Percentiles rank a stretch among this genome's conserved stretches.
Conservation (phyloP, 2,113 vertebrate species). For the Sinocyclocheilus anshuiensis region DNA sequence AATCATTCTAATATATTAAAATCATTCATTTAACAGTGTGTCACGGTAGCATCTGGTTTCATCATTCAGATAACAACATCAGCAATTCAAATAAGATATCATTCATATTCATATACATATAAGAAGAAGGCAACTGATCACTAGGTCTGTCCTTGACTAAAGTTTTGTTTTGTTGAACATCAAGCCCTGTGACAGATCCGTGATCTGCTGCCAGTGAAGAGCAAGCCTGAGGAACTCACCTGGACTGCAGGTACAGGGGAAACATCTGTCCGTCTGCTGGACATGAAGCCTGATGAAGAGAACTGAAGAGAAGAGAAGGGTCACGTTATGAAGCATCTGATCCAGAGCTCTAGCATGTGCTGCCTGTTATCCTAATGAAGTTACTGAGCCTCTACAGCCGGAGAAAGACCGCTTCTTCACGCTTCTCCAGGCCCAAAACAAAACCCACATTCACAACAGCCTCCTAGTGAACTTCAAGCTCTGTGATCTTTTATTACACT, state of each 20-base stretch:
- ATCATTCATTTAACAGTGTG: not conserved
- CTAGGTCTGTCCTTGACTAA: not conserved
- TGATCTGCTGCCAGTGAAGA: not conserved
- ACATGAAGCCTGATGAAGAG: conserved; percentile 41
- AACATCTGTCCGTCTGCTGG: conserved; percentile 71
- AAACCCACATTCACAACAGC: conserved; percentile 41
- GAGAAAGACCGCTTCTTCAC: conserved; percentile 46
- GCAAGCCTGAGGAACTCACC: not conserved
- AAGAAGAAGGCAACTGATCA: not conserved
- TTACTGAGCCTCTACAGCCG: conserved; percentile 62
- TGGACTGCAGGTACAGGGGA: conserved; percentile 48
- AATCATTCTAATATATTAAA: not conserved
- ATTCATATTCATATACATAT: no score
- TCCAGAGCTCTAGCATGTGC: conserved; percentile 70
- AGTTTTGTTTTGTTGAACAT: no score
- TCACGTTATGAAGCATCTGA: conserved; percentile 76
- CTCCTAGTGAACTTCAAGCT: no score
- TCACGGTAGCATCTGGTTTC: no score
- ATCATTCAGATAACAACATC: not conserved
- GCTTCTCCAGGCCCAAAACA: conserved; percentile 45
- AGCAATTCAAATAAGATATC: no score
- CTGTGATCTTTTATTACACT: no score
- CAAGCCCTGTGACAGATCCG: no score
- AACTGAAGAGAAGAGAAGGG: conserved; percentile 46
- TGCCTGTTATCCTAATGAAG: conserved; percentile 74